A percentile compares a stretch with the other conserved stretches of the same genome.
phyloP scores from a whole-genome alignment of 2,797 vertebrate species.

The Eutrigla gurnardus region DNA sequence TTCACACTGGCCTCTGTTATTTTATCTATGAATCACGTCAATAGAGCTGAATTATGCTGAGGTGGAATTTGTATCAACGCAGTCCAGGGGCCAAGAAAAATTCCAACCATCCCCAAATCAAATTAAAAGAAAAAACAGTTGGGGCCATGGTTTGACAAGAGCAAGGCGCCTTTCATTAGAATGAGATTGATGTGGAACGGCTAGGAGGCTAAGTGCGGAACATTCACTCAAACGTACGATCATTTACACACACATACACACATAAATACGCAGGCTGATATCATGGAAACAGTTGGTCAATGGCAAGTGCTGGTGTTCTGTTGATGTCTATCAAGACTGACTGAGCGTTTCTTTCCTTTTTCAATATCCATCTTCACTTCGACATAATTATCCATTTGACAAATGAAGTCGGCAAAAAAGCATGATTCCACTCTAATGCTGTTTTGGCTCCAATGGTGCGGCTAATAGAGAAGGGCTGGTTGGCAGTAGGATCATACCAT shows the following conservation, averaged over 20 bases:
- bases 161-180: conserved; percentile 77
- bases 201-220: conserved; percentile 73
- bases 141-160: conserved; percentile 72
- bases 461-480: conserved; percentile 77
- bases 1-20: conserved; percentile 37
- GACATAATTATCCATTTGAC: conserved; percentile 71
- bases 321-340: conserved; percentile 67
- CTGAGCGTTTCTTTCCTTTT: conserved; percentile 63
- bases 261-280: conserved; percentile 74
- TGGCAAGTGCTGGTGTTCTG: conserved; percentile 55
- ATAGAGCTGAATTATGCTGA: conserved; percentile 55
- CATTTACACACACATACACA: conserved; percentile 60
- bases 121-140: conserved; percentile 72
- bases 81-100: conserved; percentile 66
- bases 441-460: conserved; percentile 72
- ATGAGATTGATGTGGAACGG: conserved; percentile 79
- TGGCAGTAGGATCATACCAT: conserved; percentile 57
- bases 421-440: conserved; percentile 72
- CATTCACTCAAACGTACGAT: conserved; percentile 65
- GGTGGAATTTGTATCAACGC: conserved; percentile 62
- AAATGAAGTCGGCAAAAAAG: conserved; percentile 69
- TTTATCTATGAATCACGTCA: conserved; percentile 60
- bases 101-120: conserved; percentile 74
- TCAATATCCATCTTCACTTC: conserved; percentile 70
- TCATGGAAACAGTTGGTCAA: conserved; percentile 78